These are phyloP conservation scores for Drosophila yakuba DNA, from an alignment of 1,140 invertebrate species.

Conservation along the genomic window DNA sequence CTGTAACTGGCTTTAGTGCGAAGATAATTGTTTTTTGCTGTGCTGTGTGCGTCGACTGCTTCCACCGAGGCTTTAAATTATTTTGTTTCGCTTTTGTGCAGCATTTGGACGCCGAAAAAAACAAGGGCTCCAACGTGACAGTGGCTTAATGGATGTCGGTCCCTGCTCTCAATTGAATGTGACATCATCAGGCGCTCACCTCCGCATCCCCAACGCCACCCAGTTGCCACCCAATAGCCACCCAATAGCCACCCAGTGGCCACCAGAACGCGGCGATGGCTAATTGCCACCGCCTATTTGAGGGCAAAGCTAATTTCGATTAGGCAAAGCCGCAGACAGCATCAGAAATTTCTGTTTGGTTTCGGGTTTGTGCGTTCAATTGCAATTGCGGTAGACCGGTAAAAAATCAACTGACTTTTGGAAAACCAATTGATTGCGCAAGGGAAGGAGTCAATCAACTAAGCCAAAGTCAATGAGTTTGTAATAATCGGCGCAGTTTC, in stretches of 20 bases:
- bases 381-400: constrained; percentile 25
- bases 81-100: constrained; percentile 55
- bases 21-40: constrained; percentile 73
- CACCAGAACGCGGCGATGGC: constrained; percentile 6
- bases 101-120: constrained; percentile 20
- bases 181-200: constrained; percentile 24
- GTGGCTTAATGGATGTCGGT: constrained; percentile 42
- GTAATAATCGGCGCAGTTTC: not conserved
- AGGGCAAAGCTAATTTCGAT: constrained; percentile 61
- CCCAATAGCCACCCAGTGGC: constrained; percentile 1
- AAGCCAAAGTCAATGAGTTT: not conserved
- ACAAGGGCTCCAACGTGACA: constrained; percentile 17
- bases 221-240: not conserved
- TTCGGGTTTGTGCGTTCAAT: constrained; percentile 38
- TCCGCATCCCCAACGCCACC: not conserved
- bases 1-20: constrained; percentile 50
- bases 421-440: not conserved
- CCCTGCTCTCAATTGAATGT: constrained; percentile 50
- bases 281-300: constrained; percentile 58
- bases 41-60: constrained; percentile 26
- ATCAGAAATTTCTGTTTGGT: constrained; percentile 47
- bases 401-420: constrained; percentile 19
- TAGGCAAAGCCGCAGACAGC: constrained; percentile 55
- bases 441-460: not conserved
- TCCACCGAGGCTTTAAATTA: constrained; percentile 56